Conservation (phyloP, 2,888 invertebrate species). For the Marronus borbonicus region DNA sequence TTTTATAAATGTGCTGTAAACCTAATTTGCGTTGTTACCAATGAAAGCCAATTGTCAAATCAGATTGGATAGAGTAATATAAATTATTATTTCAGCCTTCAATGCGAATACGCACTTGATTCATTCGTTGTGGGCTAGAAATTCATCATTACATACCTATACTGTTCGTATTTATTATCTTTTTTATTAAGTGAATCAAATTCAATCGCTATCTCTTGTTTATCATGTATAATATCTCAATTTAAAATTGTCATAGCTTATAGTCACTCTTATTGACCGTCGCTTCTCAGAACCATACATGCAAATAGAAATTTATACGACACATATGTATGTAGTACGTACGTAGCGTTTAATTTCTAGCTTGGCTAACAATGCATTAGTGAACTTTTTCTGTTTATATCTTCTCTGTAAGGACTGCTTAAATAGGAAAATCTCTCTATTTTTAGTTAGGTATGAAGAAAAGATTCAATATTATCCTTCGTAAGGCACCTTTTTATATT, state of each 20-base stretch:
- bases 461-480: too few relatives aligned
- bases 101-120: slow-evolving; percentile 25
- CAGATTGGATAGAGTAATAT: slow-evolving; percentile 19
- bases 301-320: neutral
- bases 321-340: too few relatives aligned
- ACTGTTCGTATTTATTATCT: neutral
- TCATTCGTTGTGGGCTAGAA: slow-evolving; percentile 5
- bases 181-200: slow-evolving; percentile 21
- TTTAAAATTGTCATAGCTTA: neutral
- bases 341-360: too few relatives aligned
- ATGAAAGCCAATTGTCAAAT: slow-evolving; percentile 38
- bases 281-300: neutral
- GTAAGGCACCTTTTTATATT: too few relatives aligned
- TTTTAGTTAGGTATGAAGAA: too few relatives aligned
- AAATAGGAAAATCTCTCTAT: too few relatives aligned
- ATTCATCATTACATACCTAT: slow-evolving; percentile 1
- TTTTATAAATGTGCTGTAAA: slow-evolving; percentile 35
- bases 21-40: slow-evolving; percentile 32
- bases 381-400: too few relatives aligned
- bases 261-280: neutral
- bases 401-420: too few relatives aligned
- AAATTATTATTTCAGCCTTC: slow-evolving; percentile 32
- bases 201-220: neutral
- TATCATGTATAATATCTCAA: neutral
- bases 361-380: too few relatives aligned